A percentile compares a stretch with the other conserved stretches of the same genome.
These are phyloP conservation scores for Etheostoma cragini DNA, from an alignment of 2,113 vertebrate genomes.

Conservation along the genomic window DNA sequence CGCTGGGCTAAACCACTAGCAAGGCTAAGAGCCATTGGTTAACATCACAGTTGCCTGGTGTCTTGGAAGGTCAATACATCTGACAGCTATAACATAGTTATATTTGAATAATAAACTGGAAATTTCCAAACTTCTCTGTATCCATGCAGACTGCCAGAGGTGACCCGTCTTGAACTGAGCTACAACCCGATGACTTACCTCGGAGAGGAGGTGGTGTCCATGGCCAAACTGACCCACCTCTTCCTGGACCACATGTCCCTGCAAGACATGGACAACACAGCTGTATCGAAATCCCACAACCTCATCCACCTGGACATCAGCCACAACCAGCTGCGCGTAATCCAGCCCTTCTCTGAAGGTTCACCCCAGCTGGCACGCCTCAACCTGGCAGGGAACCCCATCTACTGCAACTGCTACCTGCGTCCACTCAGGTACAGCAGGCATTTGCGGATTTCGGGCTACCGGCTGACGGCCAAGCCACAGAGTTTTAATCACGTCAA, in stretches of 20 bases:
- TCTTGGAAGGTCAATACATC: background rate
- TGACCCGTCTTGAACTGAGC: constrained; percentile 88
- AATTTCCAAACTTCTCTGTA: background rate
- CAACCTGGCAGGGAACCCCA: constrained; percentile 88
- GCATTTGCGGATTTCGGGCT: background rate
- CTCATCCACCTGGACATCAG: constrained; percentile 89
- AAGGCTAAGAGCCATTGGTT: background rate
- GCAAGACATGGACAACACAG: constrained; percentile 88
- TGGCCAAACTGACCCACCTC: constrained; percentile 90
- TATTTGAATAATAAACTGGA: background rate
- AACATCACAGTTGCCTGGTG: background rate
- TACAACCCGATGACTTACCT: constrained; percentile 93
- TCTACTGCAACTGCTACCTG: constrained; percentile 92
- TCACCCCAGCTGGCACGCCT: constrained; percentile 80
- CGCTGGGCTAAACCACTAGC: no score
- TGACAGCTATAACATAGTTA: background rate
- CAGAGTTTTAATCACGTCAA: background rate
- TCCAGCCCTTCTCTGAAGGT: constrained; percentile 86
- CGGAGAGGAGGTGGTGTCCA: constrained; percentile 88
- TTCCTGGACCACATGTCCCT: constrained; percentile 90
- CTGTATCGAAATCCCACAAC: constrained; percentile 85
- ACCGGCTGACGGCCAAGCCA: background rate
- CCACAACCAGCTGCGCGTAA: constrained; percentile 88
- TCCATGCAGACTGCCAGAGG: constrained; percentile 79
- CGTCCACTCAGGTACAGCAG: constrained; percentile 81